Evolutionary conservation across 2,888 invertebrate genomes (phyloP), one percentile per base, ranked within the genome.

Genomic region (Byasa hedistus): DNA sequence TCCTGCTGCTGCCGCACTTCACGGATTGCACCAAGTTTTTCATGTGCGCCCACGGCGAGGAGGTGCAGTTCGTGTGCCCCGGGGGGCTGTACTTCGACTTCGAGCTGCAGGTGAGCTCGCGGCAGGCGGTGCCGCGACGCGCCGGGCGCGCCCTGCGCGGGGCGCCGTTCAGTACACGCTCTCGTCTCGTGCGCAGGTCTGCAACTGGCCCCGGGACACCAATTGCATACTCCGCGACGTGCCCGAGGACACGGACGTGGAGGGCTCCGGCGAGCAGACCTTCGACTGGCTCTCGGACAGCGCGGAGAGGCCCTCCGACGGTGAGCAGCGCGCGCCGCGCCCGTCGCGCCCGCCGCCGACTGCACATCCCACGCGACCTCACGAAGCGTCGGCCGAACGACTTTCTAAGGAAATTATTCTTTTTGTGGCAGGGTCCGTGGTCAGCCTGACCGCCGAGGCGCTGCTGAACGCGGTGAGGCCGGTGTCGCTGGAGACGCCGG

Each of bases 11-110:
- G 3, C 91, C 91, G 0, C 84, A 88, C 70, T 85, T 72, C 70
- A 71, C 71, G 0, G 80, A 88, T 66, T 91, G 91, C 72, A 66
- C 66, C 21, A 84, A 82, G 69, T 91, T 80, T 81, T 88, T 69
- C 77, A 83, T 82, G 79, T 91, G 91, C 65, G 79, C 73, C 0
- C 81, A 90, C 22, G 91, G 91, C 0, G 57, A 74, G 0, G 90
- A 91, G 56, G 82, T 86, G 0, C 80, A 80, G 51, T 79, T 82
- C 62, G 44, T 21, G 0, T 91, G 91, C 48, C 65, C 76, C 0
- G 71, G 70, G 0, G 69, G 66, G 0, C 70, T 80, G 0, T 73
- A 80, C 60, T 91, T 91, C 70, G 87, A 89, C 57, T 91, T 89
- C 39, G 76, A 73, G 32, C 4, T 69, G 0, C 91, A 91, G 86